Base-by-base conservation (phyloP, 2,888 invertebrate species). In the Catocala fraxini region DNA sequence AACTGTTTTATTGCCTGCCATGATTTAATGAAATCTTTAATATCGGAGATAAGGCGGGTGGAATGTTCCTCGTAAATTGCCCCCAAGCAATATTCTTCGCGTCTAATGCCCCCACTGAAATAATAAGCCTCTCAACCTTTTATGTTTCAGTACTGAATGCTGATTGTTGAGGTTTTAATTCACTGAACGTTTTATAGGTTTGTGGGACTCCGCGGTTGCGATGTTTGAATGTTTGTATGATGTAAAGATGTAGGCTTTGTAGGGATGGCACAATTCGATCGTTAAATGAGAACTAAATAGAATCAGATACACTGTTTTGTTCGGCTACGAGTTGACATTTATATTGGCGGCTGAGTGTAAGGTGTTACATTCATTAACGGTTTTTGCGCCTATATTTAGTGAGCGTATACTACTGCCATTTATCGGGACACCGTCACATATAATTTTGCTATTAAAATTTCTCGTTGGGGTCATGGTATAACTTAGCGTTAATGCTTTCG, bases 21-120 rank as follows among this genome's bases (percentile, higher is more conserved):
- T 92, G 93, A 94, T 93, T 92, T 94, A 94, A 94, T 94, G 93
- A 94, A 93, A 93, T 93, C 90, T 91, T 91, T 93, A 90, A 92
- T 92, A 92, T 91, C 83, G 85, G 74, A 92, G 93, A 93, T 92
- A 92, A 91, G 89, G 81, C 83, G 78, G 82, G 89, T 81, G 80
- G 84, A 73, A 82, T 79, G 80, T 72, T 65, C 71, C 80, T 84
- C 87, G 88, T 92, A 92, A 90, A 90, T 88, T 89, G 90, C 89
- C 89, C 79, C 72, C 71, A 71, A 85, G 86, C 84, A 89, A 89
- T 77, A 77, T 90, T 86, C 82, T 80, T 59, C 78, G 78, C 76
- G 78, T 77, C 75, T 81, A 84, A 83, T 86, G 84, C 75, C 73
- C 59, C 68, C 71, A 68, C 70, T 70, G 68, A 73, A 77, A 82